Evolutionary conservation across 2,113 vertebrate species (phyloP).

Genomic region (Lethenteron camtschaticum): DNA sequence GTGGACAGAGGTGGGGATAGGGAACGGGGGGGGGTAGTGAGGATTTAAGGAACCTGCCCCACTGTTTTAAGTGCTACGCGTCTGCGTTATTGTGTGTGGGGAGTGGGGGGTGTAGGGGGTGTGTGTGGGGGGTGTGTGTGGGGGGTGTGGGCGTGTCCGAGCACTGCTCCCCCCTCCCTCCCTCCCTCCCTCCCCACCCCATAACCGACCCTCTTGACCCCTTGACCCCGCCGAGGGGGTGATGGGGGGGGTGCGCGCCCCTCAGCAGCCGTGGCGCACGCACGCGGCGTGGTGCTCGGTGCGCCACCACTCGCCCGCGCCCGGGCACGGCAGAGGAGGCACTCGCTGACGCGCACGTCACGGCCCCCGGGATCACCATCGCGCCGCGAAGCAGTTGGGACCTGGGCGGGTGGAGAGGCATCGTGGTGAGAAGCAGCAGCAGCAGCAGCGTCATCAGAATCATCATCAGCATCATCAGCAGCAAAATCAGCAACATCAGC

Average conservation of each 20-base stretch:
- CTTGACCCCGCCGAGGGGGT: neutral
- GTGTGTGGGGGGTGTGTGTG: no score
- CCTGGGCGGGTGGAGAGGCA: slow-evolving; percentile 24
- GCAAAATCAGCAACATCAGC: rapidly evolving
- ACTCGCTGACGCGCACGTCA: slow-evolving; percentile 97
- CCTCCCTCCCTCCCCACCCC: neutral
- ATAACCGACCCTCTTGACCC: neutral
- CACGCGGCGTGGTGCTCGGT: slow-evolving; percentile 48
- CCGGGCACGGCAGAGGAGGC: slow-evolving; percentile 92
- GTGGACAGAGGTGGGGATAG: no score
- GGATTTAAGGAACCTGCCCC: no score
- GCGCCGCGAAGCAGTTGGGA: slow-evolving; percentile 97
- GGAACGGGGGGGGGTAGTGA: no score
- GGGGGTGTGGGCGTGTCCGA: no score
- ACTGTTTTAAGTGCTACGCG: no score
- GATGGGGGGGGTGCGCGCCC: slow-evolving; percentile 10
- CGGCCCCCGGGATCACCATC: slow-evolving; percentile 90
- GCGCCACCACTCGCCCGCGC: slow-evolving; percentile 99
- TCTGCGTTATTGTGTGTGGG: no score
- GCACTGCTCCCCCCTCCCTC: neutral
- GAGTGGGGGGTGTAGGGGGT: no score
- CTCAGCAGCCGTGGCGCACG: slow-evolving; percentile 84
- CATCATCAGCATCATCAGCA: no score
- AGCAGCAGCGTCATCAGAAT: no score
- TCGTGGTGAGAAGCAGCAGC: no score